These are phyloP conservation scores for Corapipo altera DNA, from an alignment of 2,113 vertebrate species.

Conservation along the genomic window DNA sequence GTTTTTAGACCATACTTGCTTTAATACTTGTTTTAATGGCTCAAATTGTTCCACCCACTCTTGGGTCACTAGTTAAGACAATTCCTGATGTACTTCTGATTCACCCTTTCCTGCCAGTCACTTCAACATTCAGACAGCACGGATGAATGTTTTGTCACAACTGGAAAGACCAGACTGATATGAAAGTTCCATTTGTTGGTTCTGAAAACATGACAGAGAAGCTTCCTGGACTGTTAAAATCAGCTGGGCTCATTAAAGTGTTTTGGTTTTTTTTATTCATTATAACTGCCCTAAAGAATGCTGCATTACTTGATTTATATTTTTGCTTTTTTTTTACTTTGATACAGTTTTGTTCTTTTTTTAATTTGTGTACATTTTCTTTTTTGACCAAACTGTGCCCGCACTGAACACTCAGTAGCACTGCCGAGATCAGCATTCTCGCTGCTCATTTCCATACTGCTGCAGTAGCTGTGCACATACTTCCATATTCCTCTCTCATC, in stretches of 20 bases:
- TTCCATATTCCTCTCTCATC: background rate
- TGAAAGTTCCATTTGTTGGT: background rate
- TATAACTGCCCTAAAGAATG: conserved; percentile 63
- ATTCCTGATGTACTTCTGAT: background rate
- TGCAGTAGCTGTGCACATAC: background rate
- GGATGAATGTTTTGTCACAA: background rate
- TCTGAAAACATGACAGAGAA: conserved; percentile 11
- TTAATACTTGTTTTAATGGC: background rate
- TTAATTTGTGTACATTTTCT: background rate
- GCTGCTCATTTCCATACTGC: background rate
- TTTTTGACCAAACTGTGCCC: conserved; percentile 28
- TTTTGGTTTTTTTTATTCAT: conserved; percentile 15
- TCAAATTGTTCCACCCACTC: background rate
- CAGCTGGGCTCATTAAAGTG: conserved; percentile 31
- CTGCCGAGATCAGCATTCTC: background rate
- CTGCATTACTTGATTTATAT: conserved; percentile 63
- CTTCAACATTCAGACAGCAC: background rate
- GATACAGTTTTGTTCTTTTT: background rate
- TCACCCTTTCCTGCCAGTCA: background rate
- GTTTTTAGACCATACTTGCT: background rate
- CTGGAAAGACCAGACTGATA: conserved; percentile 32
- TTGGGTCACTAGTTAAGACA: background rate
- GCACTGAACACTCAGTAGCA: background rate
- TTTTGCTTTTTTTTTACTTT: conserved; percentile 39
- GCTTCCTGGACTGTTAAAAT: background rate